phyloP scores from a whole-genome alignment of 2,797 vertebrate genomes.

The Alcedo quadribrachys region DNA sequence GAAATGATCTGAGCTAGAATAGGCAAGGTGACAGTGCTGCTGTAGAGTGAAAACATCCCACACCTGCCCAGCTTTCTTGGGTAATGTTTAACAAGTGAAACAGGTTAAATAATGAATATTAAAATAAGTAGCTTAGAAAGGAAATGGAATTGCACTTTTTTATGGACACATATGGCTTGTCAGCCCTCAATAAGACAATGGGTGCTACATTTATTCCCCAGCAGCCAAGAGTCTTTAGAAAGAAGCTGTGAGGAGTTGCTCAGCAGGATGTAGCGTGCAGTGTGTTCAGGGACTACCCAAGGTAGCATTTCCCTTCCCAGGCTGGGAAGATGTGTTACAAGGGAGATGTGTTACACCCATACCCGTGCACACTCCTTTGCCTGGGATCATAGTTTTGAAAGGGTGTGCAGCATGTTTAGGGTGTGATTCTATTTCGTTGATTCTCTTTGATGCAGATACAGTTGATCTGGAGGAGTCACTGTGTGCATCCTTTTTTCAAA shows the following conservation, averaged over 20 bases:
- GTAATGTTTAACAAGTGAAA: not conserved
- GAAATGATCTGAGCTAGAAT: not conserved
- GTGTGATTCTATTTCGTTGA: not conserved
- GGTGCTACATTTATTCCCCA: not conserved
- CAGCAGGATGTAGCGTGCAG: not conserved
- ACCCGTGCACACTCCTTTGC: not conserved
- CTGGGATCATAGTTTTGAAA: not conserved
- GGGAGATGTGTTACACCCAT: not conserved
- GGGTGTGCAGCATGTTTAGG: not conserved
- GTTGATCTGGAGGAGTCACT: not conserved
- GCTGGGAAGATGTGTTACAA: not conserved
- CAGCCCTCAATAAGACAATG: not conserved
- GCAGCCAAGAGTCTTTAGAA: not conserved
- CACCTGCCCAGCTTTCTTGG: not conserved
- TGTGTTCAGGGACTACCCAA: not conserved
- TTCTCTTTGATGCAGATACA: not conserved
- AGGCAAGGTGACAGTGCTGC: not conserved
- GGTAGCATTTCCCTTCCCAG: not conserved
- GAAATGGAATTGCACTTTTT: not conserved
- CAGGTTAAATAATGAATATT: not conserved
- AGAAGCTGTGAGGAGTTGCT: not conserved
- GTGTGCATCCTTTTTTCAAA: not conserved
- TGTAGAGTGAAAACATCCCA: not conserved
- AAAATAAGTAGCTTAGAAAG: not conserved
- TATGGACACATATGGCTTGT: not conserved